Percentiles rank a stretch among this genome's conserved stretches.
Conservation (phyloP, 2,113 vertebrate genomes). For the Myocastor coypus region DNA sequence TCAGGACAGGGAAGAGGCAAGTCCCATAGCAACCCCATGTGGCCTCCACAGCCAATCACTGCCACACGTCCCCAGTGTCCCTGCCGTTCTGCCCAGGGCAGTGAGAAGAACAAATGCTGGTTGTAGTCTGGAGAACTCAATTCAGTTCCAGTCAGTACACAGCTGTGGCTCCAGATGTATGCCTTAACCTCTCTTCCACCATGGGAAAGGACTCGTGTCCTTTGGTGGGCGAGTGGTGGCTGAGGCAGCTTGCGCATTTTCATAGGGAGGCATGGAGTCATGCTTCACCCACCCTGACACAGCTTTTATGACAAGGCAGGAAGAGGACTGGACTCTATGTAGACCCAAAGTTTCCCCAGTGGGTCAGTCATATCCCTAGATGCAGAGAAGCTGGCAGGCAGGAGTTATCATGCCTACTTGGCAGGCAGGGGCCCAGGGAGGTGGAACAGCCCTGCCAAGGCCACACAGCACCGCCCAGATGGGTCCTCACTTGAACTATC, state of each 20-base stretch:
- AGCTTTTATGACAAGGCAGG: background rate
- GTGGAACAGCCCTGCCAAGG: background rate
- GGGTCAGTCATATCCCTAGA: background rate
- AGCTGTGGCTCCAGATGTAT: background rate
- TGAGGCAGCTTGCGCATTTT: background rate
- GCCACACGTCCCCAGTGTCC: fast-evolving
- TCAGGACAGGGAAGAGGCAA: background rate
- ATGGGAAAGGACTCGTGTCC: fast-evolving
- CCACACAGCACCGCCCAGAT: background rate
- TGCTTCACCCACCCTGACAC: background rate
- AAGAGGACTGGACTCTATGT: background rate
- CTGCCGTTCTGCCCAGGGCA: background rate
- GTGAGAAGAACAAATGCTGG: background rate
- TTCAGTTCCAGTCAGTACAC: background rate
- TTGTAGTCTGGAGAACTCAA: background rate
- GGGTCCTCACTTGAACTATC: background rate
- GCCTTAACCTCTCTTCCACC: fast-evolving
- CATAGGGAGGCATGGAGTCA: fast-evolving
- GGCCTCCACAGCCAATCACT: fast-evolving
- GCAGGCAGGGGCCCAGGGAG: background rate
- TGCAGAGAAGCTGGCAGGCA: background rate
- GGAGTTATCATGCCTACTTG: background rate
- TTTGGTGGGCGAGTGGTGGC: fast-evolving
- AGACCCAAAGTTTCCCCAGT: no score
- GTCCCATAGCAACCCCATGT: background rate